A percentile compares a stretch with the other conserved stretches of the same genome.
These are phyloP conservation scores for Epinotia bilunana DNA, from an alignment of 2,888 invertebrate genomes.

Conservation along the genomic window DNA sequence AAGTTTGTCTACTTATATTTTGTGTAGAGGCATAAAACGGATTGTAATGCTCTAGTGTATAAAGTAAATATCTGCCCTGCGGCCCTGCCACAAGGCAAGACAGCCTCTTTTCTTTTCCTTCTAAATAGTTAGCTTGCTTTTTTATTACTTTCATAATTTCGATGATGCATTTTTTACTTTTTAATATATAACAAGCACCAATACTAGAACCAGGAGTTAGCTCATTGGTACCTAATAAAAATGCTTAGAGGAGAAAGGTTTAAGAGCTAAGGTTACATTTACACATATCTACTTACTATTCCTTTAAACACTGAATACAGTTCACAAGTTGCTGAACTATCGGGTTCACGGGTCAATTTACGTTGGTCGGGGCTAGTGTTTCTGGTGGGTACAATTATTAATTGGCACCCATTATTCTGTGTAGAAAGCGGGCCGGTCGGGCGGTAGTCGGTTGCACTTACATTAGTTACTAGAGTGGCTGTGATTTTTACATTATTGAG, in stretches of 20 bases:
- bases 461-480: constrained; percentile 41
- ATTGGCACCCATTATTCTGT: constrained; percentile 49
- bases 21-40: no score
- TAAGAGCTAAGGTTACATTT: not conserved
- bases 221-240: constrained; percentile 10
- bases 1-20: no score
- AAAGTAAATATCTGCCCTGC: no score
- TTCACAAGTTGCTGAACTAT: constrained; percentile 27
- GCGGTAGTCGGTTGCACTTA: constrained; percentile 46
- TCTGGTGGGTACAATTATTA: constrained; percentile 44
- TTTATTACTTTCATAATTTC: no score
- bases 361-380: constrained; percentile 11
- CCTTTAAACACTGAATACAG: constrained; percentile 34
- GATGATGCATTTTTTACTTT: not conserved
- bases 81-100: no score
- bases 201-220: not conserved
- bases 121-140: no score
- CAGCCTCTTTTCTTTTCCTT: no score
- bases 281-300: constrained; percentile 18
- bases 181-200: not conserved
- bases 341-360: constrained; percentile 20
- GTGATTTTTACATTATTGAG: not conserved
- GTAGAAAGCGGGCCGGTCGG: constrained; percentile 47
- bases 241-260: constrained; percentile 9
- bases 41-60: no score